Percentiles rank a stretch among this genome's conserved stretches.
Conservation (phyloP, 1,140 invertebrate genomes). For the Apis dorsata region DNA sequence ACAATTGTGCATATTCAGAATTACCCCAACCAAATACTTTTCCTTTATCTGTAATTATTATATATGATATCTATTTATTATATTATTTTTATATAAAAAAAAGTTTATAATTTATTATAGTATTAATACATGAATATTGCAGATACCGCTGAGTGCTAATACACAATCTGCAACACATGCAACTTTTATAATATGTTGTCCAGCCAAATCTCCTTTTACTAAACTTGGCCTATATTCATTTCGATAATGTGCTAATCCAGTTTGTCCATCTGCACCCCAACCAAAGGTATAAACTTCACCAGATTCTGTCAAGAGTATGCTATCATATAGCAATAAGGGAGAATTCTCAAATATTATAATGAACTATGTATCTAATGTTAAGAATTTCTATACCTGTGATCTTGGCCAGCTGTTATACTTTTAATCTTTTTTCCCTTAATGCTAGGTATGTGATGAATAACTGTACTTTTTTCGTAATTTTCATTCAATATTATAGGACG, state of each 20-base stretch:
- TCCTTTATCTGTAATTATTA: constrained; percentile 86
- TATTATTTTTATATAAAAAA: not conserved
- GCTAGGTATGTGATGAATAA: constrained; percentile 84
- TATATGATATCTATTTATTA: not conserved
- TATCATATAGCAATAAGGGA: constrained; percentile 73
- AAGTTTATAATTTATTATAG: constrained; percentile 19
- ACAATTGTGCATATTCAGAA: constrained; percentile 94
- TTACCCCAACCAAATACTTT: constrained; percentile 99
- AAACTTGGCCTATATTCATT: constrained; percentile 82
- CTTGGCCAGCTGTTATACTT: constrained; percentile 89
- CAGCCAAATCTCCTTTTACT: constrained; percentile 90
- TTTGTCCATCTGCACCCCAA: constrained; percentile 97
- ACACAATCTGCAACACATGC: constrained; percentile 92
- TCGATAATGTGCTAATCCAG: constrained; percentile 88
- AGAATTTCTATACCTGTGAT: constrained; percentile 84
- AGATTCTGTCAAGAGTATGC: constrained; percentile 89
- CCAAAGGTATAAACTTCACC: constrained; percentile 94
- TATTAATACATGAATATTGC: constrained; percentile 43
- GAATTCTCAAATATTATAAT: not conserved
- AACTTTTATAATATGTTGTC: constrained; percentile 91
- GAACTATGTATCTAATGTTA: not conserved
- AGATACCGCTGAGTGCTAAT: constrained; percentile 91
- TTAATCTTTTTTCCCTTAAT: constrained; percentile 84
- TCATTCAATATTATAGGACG: constrained; percentile 89
- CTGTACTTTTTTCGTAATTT: constrained; percentile 84